These are phyloP conservation scores for Cecropterus lyciades DNA, from an alignment of 1,140 invertebrate genomes.

Conservation along the genomic window DNA sequence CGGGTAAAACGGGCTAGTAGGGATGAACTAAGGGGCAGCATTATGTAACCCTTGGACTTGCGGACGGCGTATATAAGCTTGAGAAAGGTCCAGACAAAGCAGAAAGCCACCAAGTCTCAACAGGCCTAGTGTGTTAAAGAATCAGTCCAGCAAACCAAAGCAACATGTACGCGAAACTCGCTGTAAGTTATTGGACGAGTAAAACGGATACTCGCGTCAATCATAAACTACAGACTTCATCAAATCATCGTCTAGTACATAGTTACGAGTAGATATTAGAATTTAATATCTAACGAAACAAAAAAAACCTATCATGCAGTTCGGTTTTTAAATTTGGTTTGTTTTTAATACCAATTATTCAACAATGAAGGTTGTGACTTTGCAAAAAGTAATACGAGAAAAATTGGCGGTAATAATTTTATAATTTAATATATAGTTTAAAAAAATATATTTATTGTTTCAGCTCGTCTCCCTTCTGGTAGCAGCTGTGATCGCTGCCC, in stretches of 20 bases:
- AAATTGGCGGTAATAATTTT: no score
- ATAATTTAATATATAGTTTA: not conserved
- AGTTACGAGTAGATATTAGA: no score
- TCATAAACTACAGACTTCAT: no score
- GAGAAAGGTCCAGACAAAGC: slow-evolving; percentile 55
- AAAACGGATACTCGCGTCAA: not conserved
- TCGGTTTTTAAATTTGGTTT: no score
- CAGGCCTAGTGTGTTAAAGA: slow-evolving; percentile 65
- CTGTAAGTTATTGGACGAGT: slow-evolving; percentile 61
- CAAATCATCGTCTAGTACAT: no score
- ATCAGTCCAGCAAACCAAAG: slow-evolving; percentile 73
- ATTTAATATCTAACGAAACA: no score
- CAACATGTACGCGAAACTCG: slow-evolving; percentile 80
- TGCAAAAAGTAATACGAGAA: no score
- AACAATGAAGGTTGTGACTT: no score
- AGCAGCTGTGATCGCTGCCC: slow-evolving; percentile 61
- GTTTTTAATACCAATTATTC: no score
- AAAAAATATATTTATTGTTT: slow-evolving; percentile 23
- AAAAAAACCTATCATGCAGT: no score
- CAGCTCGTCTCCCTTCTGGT: slow-evolving; percentile 65
- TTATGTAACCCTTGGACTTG: slow-evolving; percentile 71
- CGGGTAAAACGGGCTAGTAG: slow-evolving; percentile 68
- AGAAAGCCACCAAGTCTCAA: slow-evolving; percentile 69
- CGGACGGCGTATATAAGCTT: slow-evolving; percentile 72
- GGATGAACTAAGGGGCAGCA: slow-evolving; percentile 75